Conservation (phyloP, 2,888 invertebrate species). For the Tetropium fuscum region DNA sequence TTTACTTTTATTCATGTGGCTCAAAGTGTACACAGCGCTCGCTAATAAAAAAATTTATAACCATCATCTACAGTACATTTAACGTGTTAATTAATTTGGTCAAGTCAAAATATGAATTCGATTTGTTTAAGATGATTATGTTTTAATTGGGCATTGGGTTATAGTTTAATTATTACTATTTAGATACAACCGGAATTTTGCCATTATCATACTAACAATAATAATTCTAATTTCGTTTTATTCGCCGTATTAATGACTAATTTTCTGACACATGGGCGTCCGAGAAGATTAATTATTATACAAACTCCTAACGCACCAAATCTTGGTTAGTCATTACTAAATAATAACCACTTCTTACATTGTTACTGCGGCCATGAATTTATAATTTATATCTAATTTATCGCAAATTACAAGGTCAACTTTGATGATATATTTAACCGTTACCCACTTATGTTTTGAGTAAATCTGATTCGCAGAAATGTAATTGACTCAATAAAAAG, state of each 20-base stretch:
- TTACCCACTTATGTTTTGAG: constrained; percentile 26
- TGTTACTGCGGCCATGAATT: constrained; percentile 21
- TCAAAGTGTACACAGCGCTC: too few relatives aligned
- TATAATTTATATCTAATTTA: constrained; percentile 33
- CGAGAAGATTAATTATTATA: neutral
- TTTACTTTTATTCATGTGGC: too few relatives aligned
- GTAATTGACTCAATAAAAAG: constrained; percentile 13
- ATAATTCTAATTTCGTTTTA: too few relatives aligned
- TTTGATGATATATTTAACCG: constrained; percentile 30
- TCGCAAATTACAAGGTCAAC: constrained; percentile 35
- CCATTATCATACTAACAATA: too few relatives aligned
- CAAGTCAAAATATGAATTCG: constrained; percentile 12
- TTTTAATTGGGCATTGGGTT: neutral
- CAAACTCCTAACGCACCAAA: neutral
- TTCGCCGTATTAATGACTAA: too few relatives aligned
- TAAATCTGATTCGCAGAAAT: constrained; percentile 35
- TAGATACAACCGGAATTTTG: too few relatives aligned
- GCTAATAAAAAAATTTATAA: too few relatives aligned
- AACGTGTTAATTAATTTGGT: constrained; percentile 2
- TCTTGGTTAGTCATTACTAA: constrained; percentile 1
- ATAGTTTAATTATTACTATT: constrained; percentile 18
- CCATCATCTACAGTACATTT: too few relatives aligned
- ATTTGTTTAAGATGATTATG: constrained; percentile 6
- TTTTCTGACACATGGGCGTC: neutral
- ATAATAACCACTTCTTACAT: constrained; percentile 9